These are phyloP conservation scores for Neocrepidodera transversa DNA, from an alignment of 2,888 invertebrate genomes.

Conservation along the genomic window DNA sequence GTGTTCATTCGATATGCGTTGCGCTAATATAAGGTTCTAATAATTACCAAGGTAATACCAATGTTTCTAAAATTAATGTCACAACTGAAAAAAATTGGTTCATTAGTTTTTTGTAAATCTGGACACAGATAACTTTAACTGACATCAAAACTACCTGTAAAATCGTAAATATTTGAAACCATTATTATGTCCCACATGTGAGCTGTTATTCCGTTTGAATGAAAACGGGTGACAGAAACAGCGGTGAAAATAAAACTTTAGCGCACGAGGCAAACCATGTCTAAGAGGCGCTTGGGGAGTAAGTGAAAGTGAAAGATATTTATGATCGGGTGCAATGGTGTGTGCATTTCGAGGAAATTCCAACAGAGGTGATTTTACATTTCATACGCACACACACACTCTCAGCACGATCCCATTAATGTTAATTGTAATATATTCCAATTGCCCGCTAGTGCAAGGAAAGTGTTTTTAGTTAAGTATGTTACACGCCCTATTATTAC, in stretches of 20 bases:
- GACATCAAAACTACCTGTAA: too few relatives aligned
- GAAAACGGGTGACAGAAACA: constrained; percentile 23
- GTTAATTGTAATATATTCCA: constrained; percentile 46
- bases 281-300: constrained; percentile 37
- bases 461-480: constrained; percentile 4
- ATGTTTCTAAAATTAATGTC: too few relatives aligned
- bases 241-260: constrained; percentile 20
- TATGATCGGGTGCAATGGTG: constrained; percentile 39
- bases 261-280: constrained; percentile 26
- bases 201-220: neutral
- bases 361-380: constrained; percentile 47
- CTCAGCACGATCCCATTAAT: constrained; percentile 35
- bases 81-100: too few relatives aligned
- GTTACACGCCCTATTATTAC: constrained; percentile 20
- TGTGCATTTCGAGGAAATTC: constrained; percentile 39
- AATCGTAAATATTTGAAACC: too few relatives aligned
- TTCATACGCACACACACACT: constrained; percentile 44
- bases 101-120: too few relatives aligned
- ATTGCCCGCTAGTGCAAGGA: constrained; percentile 14
- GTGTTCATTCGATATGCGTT: too few relatives aligned
- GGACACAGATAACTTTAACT: too few relatives aligned
- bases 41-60: too few relatives aligned
- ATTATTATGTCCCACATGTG: neutral
- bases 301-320: constrained; percentile 36
- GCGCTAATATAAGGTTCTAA: too few relatives aligned